Conservation (phyloP, 2,888 invertebrate species). For the Epistrophella euchroma region DNA sequence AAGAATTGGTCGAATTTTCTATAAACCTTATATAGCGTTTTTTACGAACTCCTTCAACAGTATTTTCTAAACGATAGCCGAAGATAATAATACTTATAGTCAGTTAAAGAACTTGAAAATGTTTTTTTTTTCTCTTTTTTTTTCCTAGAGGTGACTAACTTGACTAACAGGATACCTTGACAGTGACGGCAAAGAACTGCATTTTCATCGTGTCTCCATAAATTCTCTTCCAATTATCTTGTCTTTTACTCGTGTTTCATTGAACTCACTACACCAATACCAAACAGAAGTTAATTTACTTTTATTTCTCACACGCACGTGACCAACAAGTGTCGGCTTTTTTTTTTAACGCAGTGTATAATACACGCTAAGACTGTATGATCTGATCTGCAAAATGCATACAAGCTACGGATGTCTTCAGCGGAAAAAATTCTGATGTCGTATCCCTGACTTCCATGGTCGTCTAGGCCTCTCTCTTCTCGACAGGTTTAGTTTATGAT, state of each 20-base stretch:
- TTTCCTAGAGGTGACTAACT: no score
- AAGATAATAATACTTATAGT: no score
- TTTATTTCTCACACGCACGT: not conserved
- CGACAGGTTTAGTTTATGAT: not conserved
- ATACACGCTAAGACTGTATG: not conserved
- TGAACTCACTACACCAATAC: not conserved
- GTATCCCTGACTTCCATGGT: conserved; percentile 1
- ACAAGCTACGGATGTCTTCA: not conserved
- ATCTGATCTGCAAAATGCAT: not conserved
- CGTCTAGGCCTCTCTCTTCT: not conserved
- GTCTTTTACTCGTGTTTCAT: not conserved
- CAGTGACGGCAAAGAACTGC: no score
- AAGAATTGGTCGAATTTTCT: no score
- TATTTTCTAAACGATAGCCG: no score
- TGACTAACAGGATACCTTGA: no score
- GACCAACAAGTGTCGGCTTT: not conserved
- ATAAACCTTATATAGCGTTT: no score
- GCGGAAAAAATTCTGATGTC: not conserved
- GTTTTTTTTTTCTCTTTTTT: no score
- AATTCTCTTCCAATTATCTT: not conserved
- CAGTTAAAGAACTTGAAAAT: no score
- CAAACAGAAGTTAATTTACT: not conserved
- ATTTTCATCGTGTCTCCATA: no score
- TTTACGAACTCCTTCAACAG: no score
- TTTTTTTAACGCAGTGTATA: not conserved